phyloP scores from a whole-genome alignment of 2,888 invertebrate species.

The Pegoplata infirma region DNA sequence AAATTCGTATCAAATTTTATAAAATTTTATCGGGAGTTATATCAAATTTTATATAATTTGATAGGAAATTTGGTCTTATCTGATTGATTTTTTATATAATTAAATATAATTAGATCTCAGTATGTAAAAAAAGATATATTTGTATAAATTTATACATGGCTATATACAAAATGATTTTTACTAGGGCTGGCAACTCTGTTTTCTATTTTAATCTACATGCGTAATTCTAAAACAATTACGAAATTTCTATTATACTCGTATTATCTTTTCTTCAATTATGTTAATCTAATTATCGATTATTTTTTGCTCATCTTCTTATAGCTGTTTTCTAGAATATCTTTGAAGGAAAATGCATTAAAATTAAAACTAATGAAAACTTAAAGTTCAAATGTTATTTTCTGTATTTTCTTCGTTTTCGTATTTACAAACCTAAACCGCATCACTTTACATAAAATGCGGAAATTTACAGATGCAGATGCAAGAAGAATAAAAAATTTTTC shows the following conservation, averaged over 20 bases:
- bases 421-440: slow-evolving; percentile 21
- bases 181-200: not conserved
- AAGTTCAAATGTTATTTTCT: slow-evolving; percentile 35
- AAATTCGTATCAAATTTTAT: no score
- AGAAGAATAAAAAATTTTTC: slow-evolving; percentile 3
- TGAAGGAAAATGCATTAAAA: slow-evolving; percentile 2
- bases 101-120: no score
- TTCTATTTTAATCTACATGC: not conserved
- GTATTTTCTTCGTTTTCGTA: not conserved
- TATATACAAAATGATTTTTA: no score
- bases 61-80: no score
- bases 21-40: no score
- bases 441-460: slow-evolving; percentile 48
- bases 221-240: slow-evolving; percentile 37
- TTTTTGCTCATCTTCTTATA: slow-evolving; percentile 11
- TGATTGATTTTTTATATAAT: no score
- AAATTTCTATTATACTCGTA: no score
- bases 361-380: not conserved
- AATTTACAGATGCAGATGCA: slow-evolving; percentile 53
- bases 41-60: no score
- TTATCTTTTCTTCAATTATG: slow-evolving; percentile 4
- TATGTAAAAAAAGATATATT: no score
- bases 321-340: slow-evolving; percentile 27
- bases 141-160: no score
- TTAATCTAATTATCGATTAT: slow-evolving; percentile 28